These are phyloP conservation scores for Sebastes itinus DNA, from an alignment of 2,797 vertebrate species.

Conservation along the genomic window DNA sequence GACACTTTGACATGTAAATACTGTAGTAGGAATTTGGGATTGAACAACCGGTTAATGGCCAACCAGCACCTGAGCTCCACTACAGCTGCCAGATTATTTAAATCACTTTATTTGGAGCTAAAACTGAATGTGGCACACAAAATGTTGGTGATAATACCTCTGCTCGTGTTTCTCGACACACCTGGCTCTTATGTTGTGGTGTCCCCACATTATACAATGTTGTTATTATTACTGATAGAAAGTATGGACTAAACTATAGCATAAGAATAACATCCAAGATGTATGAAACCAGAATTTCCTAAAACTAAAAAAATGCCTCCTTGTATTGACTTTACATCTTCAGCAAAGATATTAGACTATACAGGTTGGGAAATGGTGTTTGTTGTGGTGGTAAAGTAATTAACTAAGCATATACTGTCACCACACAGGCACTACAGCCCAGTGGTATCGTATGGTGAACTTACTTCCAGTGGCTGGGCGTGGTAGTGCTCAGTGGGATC, in stretches of 20 bases:
- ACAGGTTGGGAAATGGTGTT: not conserved
- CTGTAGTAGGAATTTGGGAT: not conserved
- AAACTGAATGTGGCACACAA: not conserved
- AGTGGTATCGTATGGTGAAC: constrained; percentile 35
- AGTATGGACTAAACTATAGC: not conserved
- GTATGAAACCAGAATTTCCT: not conserved
- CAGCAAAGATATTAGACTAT: not conserved
- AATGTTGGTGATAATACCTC: not conserved
- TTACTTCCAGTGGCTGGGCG: constrained; percentile 96
- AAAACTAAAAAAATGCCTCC: not conserved
- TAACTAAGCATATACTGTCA: not conserved
- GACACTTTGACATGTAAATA: not conserved
- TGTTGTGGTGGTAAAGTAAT: not conserved
- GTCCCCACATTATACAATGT: not conserved
- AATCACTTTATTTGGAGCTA: not conserved
- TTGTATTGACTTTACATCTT: not conserved
- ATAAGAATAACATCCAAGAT: not conserved
- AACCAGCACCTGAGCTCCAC: not conserved
- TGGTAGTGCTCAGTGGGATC: constrained; percentile 98
- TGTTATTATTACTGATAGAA: not conserved
- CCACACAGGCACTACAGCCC: not conserved
- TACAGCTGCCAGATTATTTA: not conserved
- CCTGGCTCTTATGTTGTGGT: not conserved
- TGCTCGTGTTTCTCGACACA: not conserved
- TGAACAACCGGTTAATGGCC: not conserved